These are phyloP conservation scores for Micrasema minimum DNA, from an alignment of 1,140 invertebrate genomes.

Conservation along the genomic window DNA sequence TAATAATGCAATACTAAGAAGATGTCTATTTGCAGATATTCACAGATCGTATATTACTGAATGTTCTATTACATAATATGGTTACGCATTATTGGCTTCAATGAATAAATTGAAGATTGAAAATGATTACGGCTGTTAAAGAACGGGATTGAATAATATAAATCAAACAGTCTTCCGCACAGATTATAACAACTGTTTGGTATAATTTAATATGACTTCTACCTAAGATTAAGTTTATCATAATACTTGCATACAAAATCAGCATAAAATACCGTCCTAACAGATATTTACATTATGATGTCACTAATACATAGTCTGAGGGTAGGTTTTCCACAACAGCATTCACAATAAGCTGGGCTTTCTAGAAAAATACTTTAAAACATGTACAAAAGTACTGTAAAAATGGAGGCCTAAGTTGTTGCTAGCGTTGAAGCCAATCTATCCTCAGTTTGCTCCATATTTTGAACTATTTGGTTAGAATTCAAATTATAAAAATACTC, in stretches of 20 bases:
- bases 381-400: slow-evolving; percentile 12
- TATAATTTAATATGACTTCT: slow-evolving; percentile 39
- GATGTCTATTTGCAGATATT: too few relatives aligned
- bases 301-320: background rate
- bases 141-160: too few relatives aligned
- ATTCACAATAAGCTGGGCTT: slow-evolving; percentile 20
- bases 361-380: slow-evolving; percentile 27
- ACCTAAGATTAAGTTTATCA: slow-evolving; percentile 21
- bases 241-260: slow-evolving; percentile 37
- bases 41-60: too few relatives aligned
- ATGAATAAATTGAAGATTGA: too few relatives aligned
- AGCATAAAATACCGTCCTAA: slow-evolving; percentile 19
- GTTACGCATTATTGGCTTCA: too few relatives aligned
- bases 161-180: slow-evolving; percentile 29
- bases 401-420: slow-evolving; percentile 25
- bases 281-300: background rate
- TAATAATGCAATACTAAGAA: too few relatives aligned
- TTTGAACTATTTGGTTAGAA: slow-evolving; percentile 2
- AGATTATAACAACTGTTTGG: slow-evolving; percentile 34
- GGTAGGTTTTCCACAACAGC: background rate
- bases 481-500: too few relatives aligned
- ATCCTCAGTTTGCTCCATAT: slow-evolving; percentile 26
- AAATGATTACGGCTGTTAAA: too few relatives aligned
- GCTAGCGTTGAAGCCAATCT: slow-evolving; percentile 7
- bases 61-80: too few relatives aligned